Evolutionary conservation across 1,140 invertebrate species (phyloP), one percentile per base, ranked within the genome.

Genomic region (Orius insidiosus): DNA sequence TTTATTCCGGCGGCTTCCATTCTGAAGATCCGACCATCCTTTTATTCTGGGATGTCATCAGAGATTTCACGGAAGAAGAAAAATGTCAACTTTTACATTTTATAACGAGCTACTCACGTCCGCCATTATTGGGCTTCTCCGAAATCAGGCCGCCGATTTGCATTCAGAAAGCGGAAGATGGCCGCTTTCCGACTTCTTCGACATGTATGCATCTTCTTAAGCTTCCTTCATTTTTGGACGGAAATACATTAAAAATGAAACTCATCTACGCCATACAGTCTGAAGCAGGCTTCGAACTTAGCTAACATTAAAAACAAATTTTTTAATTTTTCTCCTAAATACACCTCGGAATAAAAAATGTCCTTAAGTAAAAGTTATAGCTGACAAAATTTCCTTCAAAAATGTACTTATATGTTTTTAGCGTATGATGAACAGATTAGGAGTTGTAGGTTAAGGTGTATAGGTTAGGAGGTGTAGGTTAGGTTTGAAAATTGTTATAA

Each of bases 161-260:
- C 58, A 90, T 97, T 55, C 89, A 95, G 60, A 80, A 84, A 53
- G 85, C 84, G 15, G 88, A 87, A 10, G 89, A 94, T 58, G 74
- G 89, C 15, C 74, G 90, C 14, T 70, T 98, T 52, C 92, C 93
- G 1, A 90, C 89, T 30, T 85, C 93, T 4, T 92, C 86, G 60
- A 98, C 94, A 10, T 98, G 94, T 63, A 92, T 97, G 78, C 98
- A 98, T 70, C 71, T 98, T 35, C 65, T 98, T 10, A 97, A 97
- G 64, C 69, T 98, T 48, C 93, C 93, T 0, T 81, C 93, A 55
- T 93, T 92, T 59, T 71, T 72, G 34, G 78, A 81, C 47, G 77
- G 85, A 58, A 70, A 75, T 46, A 71, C 74, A 46, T 64, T 98
- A 50, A 74, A 72, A 50, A 77, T 83, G 46, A 95, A 94, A 64